phyloP scores from a whole-genome alignment of 2,113 vertebrate genomes.

The Sceloporus tristichus region DNA sequence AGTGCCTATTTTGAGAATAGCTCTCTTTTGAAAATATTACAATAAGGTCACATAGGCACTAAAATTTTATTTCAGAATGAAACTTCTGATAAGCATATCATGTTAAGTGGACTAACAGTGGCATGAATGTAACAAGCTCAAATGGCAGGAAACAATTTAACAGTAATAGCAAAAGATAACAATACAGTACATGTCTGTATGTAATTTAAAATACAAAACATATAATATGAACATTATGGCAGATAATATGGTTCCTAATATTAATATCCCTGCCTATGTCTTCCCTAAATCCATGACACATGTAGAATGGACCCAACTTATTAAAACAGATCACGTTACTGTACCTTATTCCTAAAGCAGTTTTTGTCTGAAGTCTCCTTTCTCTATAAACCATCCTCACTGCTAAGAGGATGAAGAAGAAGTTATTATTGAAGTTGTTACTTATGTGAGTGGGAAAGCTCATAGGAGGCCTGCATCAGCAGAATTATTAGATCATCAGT shows the following conservation, averaged over 20 bases:
- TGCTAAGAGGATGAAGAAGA: constrained; percentile 1
- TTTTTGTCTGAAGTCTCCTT: constrained; percentile 21
- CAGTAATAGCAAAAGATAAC: too few relatives aligned
- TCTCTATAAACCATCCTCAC: constrained; percentile 15
- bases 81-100: not conserved
- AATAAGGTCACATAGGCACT: not conserved
- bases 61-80: fast-evolving
- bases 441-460: constrained; percentile 8
- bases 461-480: constrained; percentile 16
- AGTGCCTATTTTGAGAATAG: constrained; percentile 4
- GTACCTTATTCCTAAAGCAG: constrained; percentile 22
- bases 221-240: not conserved
- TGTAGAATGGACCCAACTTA: not conserved
- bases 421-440: constrained; percentile 8
- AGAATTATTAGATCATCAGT: constrained; percentile 35
- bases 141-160: too few relatives aligned
- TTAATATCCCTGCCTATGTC: not conserved
- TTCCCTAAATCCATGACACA: not conserved
- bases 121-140: too few relatives aligned
- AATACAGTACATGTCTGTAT: too few relatives aligned
- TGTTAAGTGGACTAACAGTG: too few relatives aligned
- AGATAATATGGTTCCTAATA: not conserved
- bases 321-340: not conserved
- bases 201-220: too few relatives aligned
- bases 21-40: not conserved